phyloP scores from a whole-genome alignment of 2,797 vertebrate genomes.

The Myotis vivesi region DNA sequence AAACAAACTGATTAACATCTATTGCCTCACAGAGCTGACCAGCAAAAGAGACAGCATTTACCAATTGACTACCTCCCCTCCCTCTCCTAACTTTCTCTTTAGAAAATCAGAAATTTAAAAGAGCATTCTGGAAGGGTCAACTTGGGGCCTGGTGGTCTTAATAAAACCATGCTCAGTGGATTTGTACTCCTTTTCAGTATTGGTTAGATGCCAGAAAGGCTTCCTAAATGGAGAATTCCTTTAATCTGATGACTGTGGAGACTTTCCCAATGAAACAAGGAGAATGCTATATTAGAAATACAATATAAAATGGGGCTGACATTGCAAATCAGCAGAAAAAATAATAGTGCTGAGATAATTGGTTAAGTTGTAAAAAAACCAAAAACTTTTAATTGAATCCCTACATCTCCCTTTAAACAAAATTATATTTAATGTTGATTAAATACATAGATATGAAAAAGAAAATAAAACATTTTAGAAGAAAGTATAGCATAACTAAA shows the following conservation, averaged over 20 bases:
- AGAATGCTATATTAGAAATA: not conserved
- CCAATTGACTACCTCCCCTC: not conserved
- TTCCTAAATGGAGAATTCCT: not conserved
- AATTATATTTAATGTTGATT: not conserved
- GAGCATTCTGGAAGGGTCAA: not conserved
- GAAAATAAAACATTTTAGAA: constrained; percentile 10
- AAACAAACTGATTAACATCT: not conserved
- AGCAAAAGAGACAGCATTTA: not conserved
- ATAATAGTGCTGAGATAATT: not conserved
- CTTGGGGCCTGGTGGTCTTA: not conserved
- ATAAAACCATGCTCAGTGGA: constrained; percentile 1
- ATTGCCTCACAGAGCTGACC: not conserved
- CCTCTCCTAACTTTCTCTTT: not conserved
- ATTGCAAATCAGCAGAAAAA: not conserved
- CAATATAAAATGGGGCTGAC: not conserved
- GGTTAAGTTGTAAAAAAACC: not conserved
- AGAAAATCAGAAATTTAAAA: constrained; percentile 34
- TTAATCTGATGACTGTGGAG: not conserved
- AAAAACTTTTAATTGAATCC: not conserved
- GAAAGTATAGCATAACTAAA: constrained; percentile 1
- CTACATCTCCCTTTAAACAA: not conserved
- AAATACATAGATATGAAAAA: not conserved
- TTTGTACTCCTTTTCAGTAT: not conserved
- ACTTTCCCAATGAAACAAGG: constrained; percentile 28
- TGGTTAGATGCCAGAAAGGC: not conserved